Evolutionary conservation across 2,113 vertebrate genomes (phyloP).

Genomic region (Corythoichthys intestinalis): DNA sequence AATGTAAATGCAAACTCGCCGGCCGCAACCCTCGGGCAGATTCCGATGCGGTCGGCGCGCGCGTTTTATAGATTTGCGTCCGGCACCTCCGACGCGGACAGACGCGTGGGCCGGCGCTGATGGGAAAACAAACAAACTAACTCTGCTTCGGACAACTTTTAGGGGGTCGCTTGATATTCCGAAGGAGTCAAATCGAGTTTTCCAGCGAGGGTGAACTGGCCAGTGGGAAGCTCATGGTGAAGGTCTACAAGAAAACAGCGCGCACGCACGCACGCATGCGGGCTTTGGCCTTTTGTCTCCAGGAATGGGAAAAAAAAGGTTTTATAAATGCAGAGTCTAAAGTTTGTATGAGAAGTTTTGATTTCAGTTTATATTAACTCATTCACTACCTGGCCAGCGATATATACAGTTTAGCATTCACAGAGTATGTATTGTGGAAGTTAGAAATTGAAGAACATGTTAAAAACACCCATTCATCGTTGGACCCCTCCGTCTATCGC

Average conservation of each 20-base stretch:
- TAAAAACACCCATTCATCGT: too few relatives aligned
- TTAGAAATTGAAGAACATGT: too few relatives aligned
- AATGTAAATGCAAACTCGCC: neutral
- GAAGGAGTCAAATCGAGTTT: neutral
- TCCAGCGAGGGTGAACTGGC: neutral
- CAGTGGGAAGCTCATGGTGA: neutral
- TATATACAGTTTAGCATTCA: too few relatives aligned
- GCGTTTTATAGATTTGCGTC: conserved; percentile 12
- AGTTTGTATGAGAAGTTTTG: too few relatives aligned
- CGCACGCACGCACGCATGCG: too few relatives aligned
- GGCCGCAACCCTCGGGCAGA: conserved; percentile 10
- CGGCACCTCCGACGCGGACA: neutral
- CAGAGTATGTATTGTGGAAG: too few relatives aligned
- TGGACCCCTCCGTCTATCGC: too few relatives aligned
- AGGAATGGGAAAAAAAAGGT: neutral
- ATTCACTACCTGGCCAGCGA: too few relatives aligned
- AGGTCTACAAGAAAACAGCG: neutral
- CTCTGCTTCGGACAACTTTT: neutral
- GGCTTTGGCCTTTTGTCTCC: neutral
- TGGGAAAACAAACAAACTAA: neutral
- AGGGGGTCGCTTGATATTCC: neutral
- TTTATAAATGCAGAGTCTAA: neutral
- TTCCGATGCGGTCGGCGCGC: conserved; percentile 8
- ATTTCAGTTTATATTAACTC: too few relatives aligned
- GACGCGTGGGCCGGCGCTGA: conserved; percentile 22